These are phyloP conservation scores for Thripadectes ignobilis DNA, from an alignment of 2,797 vertebrate species.

Conservation along the genomic window DNA sequence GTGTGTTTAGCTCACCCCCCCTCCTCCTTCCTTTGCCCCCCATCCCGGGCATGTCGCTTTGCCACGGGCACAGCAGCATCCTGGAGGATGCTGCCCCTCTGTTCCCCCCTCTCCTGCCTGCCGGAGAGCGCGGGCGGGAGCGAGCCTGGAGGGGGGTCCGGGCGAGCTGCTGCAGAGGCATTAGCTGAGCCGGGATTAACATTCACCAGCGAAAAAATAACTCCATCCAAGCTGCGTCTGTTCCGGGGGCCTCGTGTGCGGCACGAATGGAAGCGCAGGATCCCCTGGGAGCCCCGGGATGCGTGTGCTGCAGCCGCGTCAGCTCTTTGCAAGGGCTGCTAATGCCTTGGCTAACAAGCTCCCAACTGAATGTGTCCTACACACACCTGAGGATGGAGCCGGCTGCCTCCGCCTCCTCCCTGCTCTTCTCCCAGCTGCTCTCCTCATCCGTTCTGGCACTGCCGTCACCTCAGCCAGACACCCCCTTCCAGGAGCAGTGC, in stretches of 20 bases:
- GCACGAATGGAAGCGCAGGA: slow-evolving; percentile 36
- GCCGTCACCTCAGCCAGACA: not conserved
- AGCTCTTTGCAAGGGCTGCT: slow-evolving; percentile 61
- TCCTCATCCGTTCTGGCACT: not conserved
- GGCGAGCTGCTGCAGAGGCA: not conserved
- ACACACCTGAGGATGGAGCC: slow-evolving; percentile 10
- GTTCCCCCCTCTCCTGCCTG: not conserved
- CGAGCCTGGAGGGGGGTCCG: not conserved
- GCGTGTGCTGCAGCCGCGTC: slow-evolving; percentile 44
- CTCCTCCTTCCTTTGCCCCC: not conserved
- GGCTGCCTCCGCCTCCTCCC: not conserved
- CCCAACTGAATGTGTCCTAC: slow-evolving; percentile 42
- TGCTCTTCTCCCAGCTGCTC: not conserved
- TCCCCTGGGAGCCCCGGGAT: slow-evolving; percentile 56
- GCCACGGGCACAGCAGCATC: not conserved
- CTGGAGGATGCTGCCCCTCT: not conserved
- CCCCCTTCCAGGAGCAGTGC: fast-evolving
- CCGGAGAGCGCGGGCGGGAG: fast-evolving
- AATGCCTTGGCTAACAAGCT: slow-evolving; percentile 60
- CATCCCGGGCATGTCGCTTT: fast-evolving
- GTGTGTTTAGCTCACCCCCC: not conserved
- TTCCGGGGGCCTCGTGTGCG: slow-evolving; percentile 1
- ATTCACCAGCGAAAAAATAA: not conserved
- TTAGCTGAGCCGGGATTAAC: slow-evolving; percentile 41
- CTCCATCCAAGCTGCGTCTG: slow-evolving; percentile 50